phyloP scores from a whole-genome alignment of 2,113 vertebrate genomes.

The Acrocephalus kingi region DNA sequence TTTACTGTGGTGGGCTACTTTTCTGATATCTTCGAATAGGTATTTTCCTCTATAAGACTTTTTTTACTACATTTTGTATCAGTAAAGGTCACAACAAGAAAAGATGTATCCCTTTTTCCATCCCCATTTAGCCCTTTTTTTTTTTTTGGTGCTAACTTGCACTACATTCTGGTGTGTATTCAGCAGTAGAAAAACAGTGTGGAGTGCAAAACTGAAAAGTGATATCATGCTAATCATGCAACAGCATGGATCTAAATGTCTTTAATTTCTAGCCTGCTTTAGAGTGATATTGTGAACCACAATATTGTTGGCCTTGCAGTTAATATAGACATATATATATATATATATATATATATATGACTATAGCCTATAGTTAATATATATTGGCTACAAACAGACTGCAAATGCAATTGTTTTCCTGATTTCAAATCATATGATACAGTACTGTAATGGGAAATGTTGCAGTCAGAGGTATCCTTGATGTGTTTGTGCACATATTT shows the following conservation, averaged over 20 bases:
- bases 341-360: too few species aligned
- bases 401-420: neutral
- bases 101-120: accelerated
- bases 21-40: neutral
- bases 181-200: neutral
- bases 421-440: neutral
- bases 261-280: neutral
- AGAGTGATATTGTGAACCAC: neutral
- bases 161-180: neutral
- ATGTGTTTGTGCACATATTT: neutral
- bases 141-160: neutral
- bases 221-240: neutral
- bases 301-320: neutral
- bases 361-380: neutral
- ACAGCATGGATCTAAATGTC: neutral
- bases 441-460: neutral
- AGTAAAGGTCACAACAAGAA: neutral
- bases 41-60: neutral
- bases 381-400: neutral
- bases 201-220: neutral
- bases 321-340: neutral
- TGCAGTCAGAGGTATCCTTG: neutral
- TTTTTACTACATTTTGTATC: neutral
- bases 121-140: neutral
- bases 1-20: neutral